phyloP scores from a whole-genome alignment of 1,140 invertebrate genomes.

The Dysdera silvatica region DNA sequence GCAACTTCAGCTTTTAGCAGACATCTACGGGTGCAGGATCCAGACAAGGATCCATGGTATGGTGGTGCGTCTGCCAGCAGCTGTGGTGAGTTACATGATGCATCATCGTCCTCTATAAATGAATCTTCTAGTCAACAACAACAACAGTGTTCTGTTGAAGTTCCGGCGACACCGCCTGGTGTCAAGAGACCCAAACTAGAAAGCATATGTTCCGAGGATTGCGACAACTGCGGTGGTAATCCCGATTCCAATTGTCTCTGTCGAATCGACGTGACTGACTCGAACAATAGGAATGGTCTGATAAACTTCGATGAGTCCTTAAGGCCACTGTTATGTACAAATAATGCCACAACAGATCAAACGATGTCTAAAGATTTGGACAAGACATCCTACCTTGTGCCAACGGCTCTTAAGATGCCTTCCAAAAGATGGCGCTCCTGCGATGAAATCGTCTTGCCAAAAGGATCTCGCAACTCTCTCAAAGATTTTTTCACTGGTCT shows the following conservation, averaged over 20 bases:
- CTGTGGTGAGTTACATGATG: slow-evolving; percentile 16
- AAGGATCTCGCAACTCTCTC: slow-evolving; percentile 9
- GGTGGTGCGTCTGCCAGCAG: slow-evolving; percentile 17
- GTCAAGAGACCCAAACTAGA: slow-evolving; percentile 10
- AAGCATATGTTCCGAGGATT: slow-evolving; percentile 22
- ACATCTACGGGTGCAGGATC: not conserved
- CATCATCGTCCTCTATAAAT: too few species aligned
- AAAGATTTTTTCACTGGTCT: slow-evolving; percentile 26
- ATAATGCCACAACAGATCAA: not conserved
- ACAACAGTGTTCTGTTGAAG: too few species aligned
- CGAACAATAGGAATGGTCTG: slow-evolving; percentile 16
- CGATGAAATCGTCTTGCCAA: slow-evolving; percentile 21
- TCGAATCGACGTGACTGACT: not conserved
- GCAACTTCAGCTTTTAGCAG: not conserved
- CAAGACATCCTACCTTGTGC: slow-evolving; percentile 7
- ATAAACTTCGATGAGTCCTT: slow-evolving; percentile 17
- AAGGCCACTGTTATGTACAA: slow-evolving; percentile 9
- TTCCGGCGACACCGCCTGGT: not conserved
- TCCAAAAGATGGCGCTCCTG: slow-evolving; percentile 26
- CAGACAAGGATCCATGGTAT: not conserved
- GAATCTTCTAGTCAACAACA: too few species aligned
- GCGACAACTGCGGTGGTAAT: not conserved
- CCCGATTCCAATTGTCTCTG: not conserved
- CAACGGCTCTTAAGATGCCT: slow-evolving; percentile 3
- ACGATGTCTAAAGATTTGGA: not conserved